Conservation (phyloP, 2,797 vertebrate species). For the Argentina silus region DNA sequence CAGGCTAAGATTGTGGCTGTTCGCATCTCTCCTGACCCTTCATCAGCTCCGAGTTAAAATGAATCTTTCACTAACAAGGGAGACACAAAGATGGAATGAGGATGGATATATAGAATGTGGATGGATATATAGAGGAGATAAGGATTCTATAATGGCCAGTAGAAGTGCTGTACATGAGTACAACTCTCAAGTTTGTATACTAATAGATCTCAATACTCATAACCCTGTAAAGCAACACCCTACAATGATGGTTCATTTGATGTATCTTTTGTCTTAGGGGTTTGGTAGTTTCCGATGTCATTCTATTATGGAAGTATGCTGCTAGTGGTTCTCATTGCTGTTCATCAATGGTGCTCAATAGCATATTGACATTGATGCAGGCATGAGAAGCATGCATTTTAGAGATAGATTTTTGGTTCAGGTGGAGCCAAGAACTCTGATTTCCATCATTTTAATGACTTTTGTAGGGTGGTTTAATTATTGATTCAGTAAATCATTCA, state of each 20-base stretch:
- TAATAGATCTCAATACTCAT: not conserved
- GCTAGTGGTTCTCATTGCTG: conserved; percentile 45
- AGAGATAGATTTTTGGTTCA: conserved; percentile 42
- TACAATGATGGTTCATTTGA: not conserved
- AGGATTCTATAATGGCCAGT: not conserved
- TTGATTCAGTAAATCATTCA: conserved; percentile 76
- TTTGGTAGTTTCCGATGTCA: not conserved
- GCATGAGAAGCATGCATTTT: conserved; percentile 56
- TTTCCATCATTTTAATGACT: conserved; percentile 56
- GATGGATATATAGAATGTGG: conserved; percentile 1
- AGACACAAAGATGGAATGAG: conserved; percentile 18
- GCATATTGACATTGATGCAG: conserved; percentile 48
- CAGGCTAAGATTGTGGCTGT: conserved; percentile 80
- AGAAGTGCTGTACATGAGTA: not conserved
- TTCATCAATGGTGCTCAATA: conserved; percentile 49
- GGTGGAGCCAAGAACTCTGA: conserved; percentile 43
- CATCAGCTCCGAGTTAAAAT: conserved; percentile 72
- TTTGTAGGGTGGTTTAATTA: conserved; percentile 71
- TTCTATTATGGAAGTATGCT: conserved; percentile 31
- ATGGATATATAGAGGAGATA: conserved; percentile 3
- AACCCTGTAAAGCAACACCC: not conserved
- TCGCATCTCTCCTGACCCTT: conserved; percentile 78
- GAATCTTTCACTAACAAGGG: conserved; percentile 59
- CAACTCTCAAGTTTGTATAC: not conserved
- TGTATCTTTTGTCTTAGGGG: not conserved